A percentile compares a stretch with the other conserved stretches of the same genome.
phyloP scores from a whole-genome alignment of 2,113 vertebrate species.

The Pteropus alecto region DNA sequence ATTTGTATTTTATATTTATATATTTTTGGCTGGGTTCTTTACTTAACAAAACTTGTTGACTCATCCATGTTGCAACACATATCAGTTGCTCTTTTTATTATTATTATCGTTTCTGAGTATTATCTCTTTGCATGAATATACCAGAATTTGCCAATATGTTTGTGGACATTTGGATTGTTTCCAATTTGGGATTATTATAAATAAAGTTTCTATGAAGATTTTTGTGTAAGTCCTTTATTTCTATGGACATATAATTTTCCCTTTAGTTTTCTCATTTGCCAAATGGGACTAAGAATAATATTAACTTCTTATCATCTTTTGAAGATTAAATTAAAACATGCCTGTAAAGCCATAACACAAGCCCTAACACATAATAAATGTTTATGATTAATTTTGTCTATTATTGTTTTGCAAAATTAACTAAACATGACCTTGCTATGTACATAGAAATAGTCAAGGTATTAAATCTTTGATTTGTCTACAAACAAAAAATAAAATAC shows the following conservation, averaged over 20 bases:
- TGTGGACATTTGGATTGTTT: not conserved
- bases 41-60: not conserved
- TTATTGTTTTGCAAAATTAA: not conserved
- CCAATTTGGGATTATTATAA: not conserved
- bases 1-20: not conserved
- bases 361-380: not conserved
- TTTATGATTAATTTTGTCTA: not conserved
- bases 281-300: not conserved
- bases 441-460: not conserved
- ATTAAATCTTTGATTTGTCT: not conserved
- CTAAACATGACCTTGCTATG: not conserved
- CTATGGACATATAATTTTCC: not conserved
- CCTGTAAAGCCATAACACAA: not conserved
- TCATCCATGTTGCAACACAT: not conserved
- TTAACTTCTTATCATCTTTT: not conserved
- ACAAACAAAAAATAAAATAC: not conserved
- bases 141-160: not conserved
- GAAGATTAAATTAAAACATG: not conserved
- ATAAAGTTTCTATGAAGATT: not conserved
- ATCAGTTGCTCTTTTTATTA: not conserved
- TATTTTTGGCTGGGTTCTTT: not conserved
- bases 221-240: not conserved
- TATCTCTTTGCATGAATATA: not conserved
- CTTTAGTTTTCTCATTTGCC: not conserved
- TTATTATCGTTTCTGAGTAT: not conserved